Conservation (phyloP, 1,140 invertebrate species). For the Calycopis cecrops region DNA sequence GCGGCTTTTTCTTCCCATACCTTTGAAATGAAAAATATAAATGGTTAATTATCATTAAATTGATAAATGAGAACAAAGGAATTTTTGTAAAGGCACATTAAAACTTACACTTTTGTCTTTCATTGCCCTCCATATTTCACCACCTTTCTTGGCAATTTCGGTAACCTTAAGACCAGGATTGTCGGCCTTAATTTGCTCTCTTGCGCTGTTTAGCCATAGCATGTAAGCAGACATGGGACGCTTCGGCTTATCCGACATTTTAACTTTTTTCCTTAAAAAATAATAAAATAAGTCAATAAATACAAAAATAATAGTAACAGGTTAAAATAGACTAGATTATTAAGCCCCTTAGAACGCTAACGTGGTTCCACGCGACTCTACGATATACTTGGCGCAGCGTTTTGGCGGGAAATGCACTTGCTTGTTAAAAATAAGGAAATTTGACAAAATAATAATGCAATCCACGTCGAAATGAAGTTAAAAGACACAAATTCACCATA, state of each 20-base stretch:
- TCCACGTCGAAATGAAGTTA: constrained; percentile 14
- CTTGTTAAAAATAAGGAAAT: background rate
- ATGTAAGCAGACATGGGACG: constrained; percentile 90
- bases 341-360: constrained; percentile 18
- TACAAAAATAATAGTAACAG: constrained; percentile 37
- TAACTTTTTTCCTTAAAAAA: constrained; percentile 75
- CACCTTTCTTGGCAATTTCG: constrained; percentile 90
- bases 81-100: constrained; percentile 11
- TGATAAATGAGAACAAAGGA: constrained; percentile 17
- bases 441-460: constrained; percentile 2
- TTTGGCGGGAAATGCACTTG: constrained; percentile 70
- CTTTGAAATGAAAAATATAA: constrained; percentile 58
- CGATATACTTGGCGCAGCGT: constrained; percentile 44
- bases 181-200: constrained; percentile 87
- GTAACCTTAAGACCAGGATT: constrained; percentile 87
- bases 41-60: constrained; percentile 14
- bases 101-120: constrained; percentile 85
- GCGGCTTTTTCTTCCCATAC: constrained; percentile 92
- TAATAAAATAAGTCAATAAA: constrained; percentile 29
- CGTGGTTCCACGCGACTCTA: constrained; percentile 35
- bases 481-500: constrained; percentile 28
- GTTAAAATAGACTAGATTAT: constrained; percentile 25
- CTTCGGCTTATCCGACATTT: constrained; percentile 91
- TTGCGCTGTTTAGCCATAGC: constrained; percentile 89
- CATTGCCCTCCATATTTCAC: constrained; percentile 89